Evolutionary conservation across 1,140 invertebrate genomes (phyloP), one percentile per base, ranked within the genome.

Genomic region (Zaprionus lachaisei): DNA sequence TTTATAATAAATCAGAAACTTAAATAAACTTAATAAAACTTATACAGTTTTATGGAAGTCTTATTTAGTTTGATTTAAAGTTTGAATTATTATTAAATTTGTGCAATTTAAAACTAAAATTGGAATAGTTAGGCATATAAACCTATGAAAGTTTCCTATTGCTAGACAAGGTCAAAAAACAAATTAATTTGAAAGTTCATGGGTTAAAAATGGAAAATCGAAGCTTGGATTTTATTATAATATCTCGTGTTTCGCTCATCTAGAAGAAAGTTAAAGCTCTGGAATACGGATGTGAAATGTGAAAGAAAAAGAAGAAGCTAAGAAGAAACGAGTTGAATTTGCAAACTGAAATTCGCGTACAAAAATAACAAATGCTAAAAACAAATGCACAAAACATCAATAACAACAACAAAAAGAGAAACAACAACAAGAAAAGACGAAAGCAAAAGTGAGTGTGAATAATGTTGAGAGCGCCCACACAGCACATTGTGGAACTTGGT

Each of bases 381-480:
- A 65, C 60, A 62, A 71, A 56, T 28, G 38, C 62, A 51, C 49
- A 72, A 51, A 73, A 71, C 49, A 58, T 51, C 65, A 80, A 49
- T 26, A 71, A 55, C 58, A 75, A 64, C 24, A 75, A 51, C 28
- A 69, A 65, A 47, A 65, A 28, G 7, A 69, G 28, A 54, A 44
- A 14, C 34, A 75, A 77, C 58, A 66, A 77, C 51, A 68, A 68
- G 17, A 20, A 63, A 62, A 81, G 56, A 58, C 54, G 47, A 58
- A 66, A 80, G 55, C 61, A 91, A 90, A 90, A 90, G 85, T 90
- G 85, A 90, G 67, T 77, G 85, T 90, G 85, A 90, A 90, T 90
- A 77, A 90, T 90, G 85, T 90, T 90, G 85, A 90, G 85, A 90
- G 85, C 85, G 82, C 85, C 85, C 81, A 90, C 85, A 75, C 85